Evolutionary conservation across 2,888 invertebrate genomes (phyloP).

Genomic region (Operophtera brumata): DNA sequence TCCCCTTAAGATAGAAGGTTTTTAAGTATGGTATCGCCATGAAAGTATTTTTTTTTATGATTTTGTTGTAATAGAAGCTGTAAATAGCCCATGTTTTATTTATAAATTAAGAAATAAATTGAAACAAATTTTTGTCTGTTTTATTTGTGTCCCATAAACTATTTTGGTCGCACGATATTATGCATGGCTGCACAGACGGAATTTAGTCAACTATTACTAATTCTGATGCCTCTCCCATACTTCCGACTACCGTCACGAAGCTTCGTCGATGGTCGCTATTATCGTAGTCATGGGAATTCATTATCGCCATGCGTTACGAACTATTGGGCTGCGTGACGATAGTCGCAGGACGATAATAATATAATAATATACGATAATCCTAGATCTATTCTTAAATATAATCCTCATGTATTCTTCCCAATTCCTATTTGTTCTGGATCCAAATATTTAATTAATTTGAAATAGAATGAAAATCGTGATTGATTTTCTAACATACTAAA

Average conservation of each 20-base stretch:
- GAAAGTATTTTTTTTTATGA: conserved; percentile 25
- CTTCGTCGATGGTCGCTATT: no score
- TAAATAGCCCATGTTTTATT: conserved; percentile 65
- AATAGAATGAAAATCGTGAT: conserved; percentile 39
- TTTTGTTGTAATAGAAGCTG: conserved; percentile 55
- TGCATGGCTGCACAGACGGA: conserved; percentile 43
- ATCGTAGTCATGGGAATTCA: no score
- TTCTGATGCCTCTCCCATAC: conserved; percentile 12
- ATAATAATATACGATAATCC: no score
- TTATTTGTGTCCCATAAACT: conserved; percentile 48
- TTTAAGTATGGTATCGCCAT: conserved; percentile 28
- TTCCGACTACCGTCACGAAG: no score
- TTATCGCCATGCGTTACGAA: no score
- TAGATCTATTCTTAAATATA: no score
- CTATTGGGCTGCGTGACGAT: no score
- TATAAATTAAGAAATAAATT: conserved; percentile 65
- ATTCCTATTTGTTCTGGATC: no score
- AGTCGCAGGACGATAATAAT: no score
- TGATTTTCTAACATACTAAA: conserved; percentile 42
- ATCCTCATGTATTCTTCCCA: no score
- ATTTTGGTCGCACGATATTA: conserved; percentile 35
- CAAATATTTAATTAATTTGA: no score
- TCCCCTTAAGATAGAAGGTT: conserved; percentile 18
- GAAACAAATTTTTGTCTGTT: conserved; percentile 59
- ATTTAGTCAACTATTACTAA: conserved; percentile 26